Conservation (phyloP, 1,140 invertebrate genomes). For the Camponotus vicinus region DNA sequence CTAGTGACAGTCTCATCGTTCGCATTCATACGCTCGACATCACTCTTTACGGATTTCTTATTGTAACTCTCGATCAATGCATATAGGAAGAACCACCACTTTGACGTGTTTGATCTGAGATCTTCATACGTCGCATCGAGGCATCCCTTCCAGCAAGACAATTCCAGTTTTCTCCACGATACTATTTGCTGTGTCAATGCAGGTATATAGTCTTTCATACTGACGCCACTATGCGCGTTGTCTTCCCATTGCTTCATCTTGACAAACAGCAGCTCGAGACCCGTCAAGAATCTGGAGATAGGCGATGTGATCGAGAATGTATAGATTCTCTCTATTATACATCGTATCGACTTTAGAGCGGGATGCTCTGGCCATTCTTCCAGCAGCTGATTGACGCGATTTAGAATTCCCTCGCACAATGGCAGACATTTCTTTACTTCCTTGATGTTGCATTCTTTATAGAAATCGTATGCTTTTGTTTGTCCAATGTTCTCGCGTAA, state of each 20-base stretch:
- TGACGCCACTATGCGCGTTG: slow-evolving; percentile 95
- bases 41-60: not conserved
- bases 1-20: slow-evolving; percentile 69
- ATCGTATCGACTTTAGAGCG: slow-evolving; percentile 91
- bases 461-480: slow-evolving; percentile 91
- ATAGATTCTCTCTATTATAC: slow-evolving; percentile 92
- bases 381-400: slow-evolving; percentile 90
- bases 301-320: slow-evolving; percentile 93
- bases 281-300: slow-evolving; percentile 95
- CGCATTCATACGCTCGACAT: not conserved
- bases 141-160: slow-evolving; percentile 94
- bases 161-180: slow-evolving; percentile 96
- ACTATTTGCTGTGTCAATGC: slow-evolving; percentile 94
- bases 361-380: slow-evolving; percentile 96
- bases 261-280: slow-evolving; percentile 94
- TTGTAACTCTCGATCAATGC: slow-evolving; percentile 88
- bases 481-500: not conserved
- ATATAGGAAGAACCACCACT: slow-evolving; percentile 97
- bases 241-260: slow-evolving; percentile 97
- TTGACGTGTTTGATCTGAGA: slow-evolving; percentile 88
- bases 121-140: slow-evolving; percentile 89
- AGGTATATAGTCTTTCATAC: slow-evolving; percentile 90
- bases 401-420: slow-evolving; percentile 89
- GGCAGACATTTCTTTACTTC: slow-evolving; percentile 92
- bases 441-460: slow-evolving; percentile 93